Base-by-base conservation (phyloP, 2,888 invertebrate species). In the Drymonia ruficornis region DNA sequence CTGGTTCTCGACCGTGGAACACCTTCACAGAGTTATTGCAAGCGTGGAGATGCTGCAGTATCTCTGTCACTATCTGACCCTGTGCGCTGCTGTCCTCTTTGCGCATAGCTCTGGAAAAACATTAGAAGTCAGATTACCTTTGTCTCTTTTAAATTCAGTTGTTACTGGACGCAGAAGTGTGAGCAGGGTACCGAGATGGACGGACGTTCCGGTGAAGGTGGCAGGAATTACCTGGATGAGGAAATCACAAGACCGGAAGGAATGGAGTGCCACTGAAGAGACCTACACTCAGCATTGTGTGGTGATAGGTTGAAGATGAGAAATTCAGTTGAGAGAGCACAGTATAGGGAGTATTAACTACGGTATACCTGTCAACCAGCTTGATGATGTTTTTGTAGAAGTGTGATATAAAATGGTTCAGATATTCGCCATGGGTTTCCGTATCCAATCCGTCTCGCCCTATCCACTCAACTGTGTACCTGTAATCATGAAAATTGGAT, bases 391-490 rank as follows among this genome's bases (percentile, higher is more conserved):
- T 97, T 80, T 97, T 96, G 85, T 98, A 98, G 89, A 98, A 99
- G 81, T 98, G 98, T 0, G 97, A 95, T 63, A 98, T 97, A 84
- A 99, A 99, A 74, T 98, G 97, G 79, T 97, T 97, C 13, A 99
- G 92, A 79, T 99, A 99, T 79, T 99, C 98, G 53, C 96, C 95
- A 76, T 99, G 99, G 0, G 98, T 98, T 80, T 98, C 98, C 2
- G 95, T 94, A 75, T 98, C 98, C 31, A 99, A 91, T 31, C 99
- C 99, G 81, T 98, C 98, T 49, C 99, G 94, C 0, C 99, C 99
- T 45, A 98, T 97, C 99, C 99, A 99, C 81, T 99, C 99, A 0
- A 99, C 98, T 0, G 97, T 98, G 76, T 98, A 98, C 72, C 98
- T 97, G 78, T 34, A 67, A n/a, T 31, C 11, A 11, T 8, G 31